Conservation (phyloP, 2,797 vertebrate species). For the Phalloptychus januarius region DNA sequence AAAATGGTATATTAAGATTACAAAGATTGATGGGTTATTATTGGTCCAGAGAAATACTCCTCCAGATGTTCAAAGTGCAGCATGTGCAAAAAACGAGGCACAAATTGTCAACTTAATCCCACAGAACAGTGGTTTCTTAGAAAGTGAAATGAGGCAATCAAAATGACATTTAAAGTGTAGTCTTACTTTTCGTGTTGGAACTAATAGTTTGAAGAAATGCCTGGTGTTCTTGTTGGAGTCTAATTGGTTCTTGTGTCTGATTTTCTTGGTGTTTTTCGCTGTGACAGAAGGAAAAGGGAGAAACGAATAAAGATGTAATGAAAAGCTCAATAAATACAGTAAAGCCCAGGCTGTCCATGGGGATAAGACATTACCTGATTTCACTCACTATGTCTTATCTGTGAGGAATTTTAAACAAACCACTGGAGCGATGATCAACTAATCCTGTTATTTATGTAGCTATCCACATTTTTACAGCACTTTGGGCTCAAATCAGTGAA, state of each 20-base stretch:
- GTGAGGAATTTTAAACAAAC: slow-evolving; percentile 3
- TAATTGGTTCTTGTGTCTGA: not conserved
- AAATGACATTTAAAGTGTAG: not conserved
- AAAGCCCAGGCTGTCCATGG: not conserved
- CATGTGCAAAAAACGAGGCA: slow-evolving; percentile 11
- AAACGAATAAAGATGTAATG: not conserved
- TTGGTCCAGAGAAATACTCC: slow-evolving; percentile 17
- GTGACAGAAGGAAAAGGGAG: not conserved
- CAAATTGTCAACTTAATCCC: not conserved
- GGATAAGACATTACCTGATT: not conserved
- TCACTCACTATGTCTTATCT: not conserved
- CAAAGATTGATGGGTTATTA: slow-evolving; percentile 17
- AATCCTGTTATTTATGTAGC: not conserved
- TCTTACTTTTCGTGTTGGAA: not conserved
- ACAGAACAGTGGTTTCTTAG: not conserved
- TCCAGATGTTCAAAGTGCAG: slow-evolving; percentile 54
- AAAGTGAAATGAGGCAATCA: not conserved
- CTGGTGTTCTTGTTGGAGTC: not conserved
- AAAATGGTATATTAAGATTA: slow-evolving; percentile 10
- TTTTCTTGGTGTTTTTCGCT: too few species aligned
- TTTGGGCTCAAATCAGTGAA: slow-evolving; percentile 13
- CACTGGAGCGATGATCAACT: not conserved
- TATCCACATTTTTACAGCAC: slow-evolving; percentile 2
- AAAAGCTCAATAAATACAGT: not conserved
- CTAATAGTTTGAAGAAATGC: not conserved